Base-by-base conservation (phyloP, 2,888 invertebrate species). In the Hydropsyche betteni region DNA sequence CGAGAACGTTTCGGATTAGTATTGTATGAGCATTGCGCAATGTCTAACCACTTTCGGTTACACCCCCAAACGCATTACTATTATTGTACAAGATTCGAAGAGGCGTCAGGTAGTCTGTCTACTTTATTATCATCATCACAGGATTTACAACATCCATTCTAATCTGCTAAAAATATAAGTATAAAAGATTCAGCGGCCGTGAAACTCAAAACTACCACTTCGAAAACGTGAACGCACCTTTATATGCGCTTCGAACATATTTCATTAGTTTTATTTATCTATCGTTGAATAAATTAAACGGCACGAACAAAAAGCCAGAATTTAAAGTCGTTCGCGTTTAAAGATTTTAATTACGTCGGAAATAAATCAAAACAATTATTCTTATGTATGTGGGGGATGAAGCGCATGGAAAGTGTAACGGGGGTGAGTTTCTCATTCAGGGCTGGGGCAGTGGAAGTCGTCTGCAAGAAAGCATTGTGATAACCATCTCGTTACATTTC, bases 291-390 rank as follows among this genome's bases (percentile, higher is more conserved):
- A 14, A 8, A 44, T 44, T 8, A 44, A 8, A 44, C 4, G 7
- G 44, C 44, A 44, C 44, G 44, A 44, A 64, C 64, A 64, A 64
- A 24, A 44, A 44, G 7, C 44, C 44, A 44, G 10, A 44, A 8
- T 44, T 6, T 44, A 44, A 44, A 44, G 44, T 44, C 44, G 44
- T 10, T 44, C 44, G 6, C 44, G 44, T 44, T 44, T 70, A 70
- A 34, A 51, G 51, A 70, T 70, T 75, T 75, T 75, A 75, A 75
- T 75, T 75, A 71, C 58, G 75, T 51, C 44, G n/a, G 51, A 70
- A 72, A 75, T 75, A 75, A 75, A 75, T 75, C 75, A 75, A 53
- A 68, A 73, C 75, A 75, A 68, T 75, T 72, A 75, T 44, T 44
- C 44, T 44, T 44, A 44, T 44, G 44, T 44, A 44, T 44, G 44